Base-by-base conservation (phyloP, 2,888 invertebrate species). In the Apodemia hepburni region DNA sequence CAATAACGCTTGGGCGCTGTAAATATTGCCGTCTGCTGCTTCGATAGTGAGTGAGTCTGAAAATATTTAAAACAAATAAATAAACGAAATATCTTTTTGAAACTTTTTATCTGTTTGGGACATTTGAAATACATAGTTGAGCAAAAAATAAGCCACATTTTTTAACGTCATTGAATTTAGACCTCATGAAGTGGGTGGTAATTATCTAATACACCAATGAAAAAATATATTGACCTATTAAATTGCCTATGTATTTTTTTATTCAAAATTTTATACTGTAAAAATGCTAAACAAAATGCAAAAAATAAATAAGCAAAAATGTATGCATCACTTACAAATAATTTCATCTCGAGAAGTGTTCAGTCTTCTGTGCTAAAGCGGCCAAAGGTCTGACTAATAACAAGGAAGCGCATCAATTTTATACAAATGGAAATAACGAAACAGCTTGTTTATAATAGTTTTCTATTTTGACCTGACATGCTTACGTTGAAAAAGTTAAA, bases 1-100 rank as follows among this genome's bases (percentile, higher is more conserved):
- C 62, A 96, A 95, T 68, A 97, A 85, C 2, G 96, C 96, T 77
- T 96, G 96, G 3, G 96, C 95, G 58, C 96, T 95, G 84, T 96
- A 96, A 66, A 95, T 95, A 68, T 95, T 93, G 58, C 94, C 93
- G 60, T 93, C 94, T 38, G 94, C 92, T 59, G 89, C 92, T 74
- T 93, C 93, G 66, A 92, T 91, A 27, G 87, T 91, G 66, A 92
- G 74, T 62, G 85, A 81, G 76, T 91, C 92, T 92, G 76, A 22
- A 76, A 75, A 68, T 74, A 61, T 67, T 61, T 64, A 2, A 59
- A 61, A 66, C 29, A 58, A 15, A 42, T 42, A 38, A 38, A 15
- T 38, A 22, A 22, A n/a, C n/a, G n/a, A n/a, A n/a, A n/a, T n/a
- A n/a, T n/a, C n/a, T n/a, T n/a, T n/a, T n/a, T n/a, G n/a, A n/a